phyloP scores from a whole-genome alignment of 2,113 vertebrate genomes.

The Rhabdomys dilectus region DNA sequence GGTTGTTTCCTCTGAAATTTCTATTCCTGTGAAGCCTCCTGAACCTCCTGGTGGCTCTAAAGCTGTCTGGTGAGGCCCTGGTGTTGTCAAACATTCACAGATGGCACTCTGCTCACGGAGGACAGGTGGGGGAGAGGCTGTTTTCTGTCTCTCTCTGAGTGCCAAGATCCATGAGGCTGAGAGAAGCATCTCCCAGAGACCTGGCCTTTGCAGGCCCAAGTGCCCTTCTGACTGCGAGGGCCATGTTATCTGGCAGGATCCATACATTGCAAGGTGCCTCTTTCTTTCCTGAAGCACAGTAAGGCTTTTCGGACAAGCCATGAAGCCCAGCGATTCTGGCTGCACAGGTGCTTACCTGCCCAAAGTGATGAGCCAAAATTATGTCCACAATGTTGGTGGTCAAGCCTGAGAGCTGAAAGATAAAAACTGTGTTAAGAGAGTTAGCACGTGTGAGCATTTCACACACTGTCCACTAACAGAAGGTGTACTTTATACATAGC shows the following conservation, averaged over 20 bases:
- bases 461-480: background rate
- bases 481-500: background rate
- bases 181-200: background rate
- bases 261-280: background rate
- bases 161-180: background rate
- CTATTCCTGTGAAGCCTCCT: conserved; percentile 50
- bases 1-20: conserved; percentile 23
- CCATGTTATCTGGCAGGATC: background rate
- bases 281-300: background rate
- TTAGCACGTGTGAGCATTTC: conserved; percentile 39
- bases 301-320: background rate
- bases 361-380: conserved; percentile 97
- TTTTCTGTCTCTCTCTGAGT: conserved; percentile 54
- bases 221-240: background rate
- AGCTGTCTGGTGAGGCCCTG: conserved; percentile 49
- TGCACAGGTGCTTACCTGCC: conserved; percentile 89
- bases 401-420: conserved; percentile 93
- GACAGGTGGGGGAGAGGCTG: conserved; percentile 12
- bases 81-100: conserved; percentile 70
- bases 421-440: conserved; percentile 26
- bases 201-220: background rate
- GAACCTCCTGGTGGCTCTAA: conserved; percentile 27
- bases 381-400: conserved; percentile 95
- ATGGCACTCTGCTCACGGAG: conserved; percentile 38
- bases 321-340: background rate